phyloP scores from a whole-genome alignment of 2,888 invertebrate species.

The Mellilla xanthometata region DNA sequence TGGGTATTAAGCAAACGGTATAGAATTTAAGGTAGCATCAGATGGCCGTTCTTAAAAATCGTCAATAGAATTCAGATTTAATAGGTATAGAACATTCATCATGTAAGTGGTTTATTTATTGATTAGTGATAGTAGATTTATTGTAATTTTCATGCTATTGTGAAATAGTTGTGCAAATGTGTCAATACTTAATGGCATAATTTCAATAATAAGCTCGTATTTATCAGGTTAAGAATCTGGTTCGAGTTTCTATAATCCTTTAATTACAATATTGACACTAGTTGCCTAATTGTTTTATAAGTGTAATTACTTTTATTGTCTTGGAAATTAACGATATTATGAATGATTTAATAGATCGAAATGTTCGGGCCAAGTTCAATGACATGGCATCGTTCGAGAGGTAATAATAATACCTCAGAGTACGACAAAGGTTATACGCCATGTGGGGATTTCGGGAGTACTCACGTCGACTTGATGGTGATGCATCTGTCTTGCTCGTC shows the following conservation, averaged over 20 bases:
- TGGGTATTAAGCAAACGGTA: background rate
- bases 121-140: no score
- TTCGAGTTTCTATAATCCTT: no score
- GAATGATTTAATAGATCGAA: no score
- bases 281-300: no score
- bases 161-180: no score
- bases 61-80: constrained; percentile 63
- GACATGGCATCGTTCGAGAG: constrained; percentile 13
- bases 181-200: no score
- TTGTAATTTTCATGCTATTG: constrained; percentile 2
- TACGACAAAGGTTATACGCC: constrained; percentile 42
- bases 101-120: constrained; percentile 31
- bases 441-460: constrained; percentile 49
- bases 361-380: constrained; percentile 35
- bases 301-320: no score
- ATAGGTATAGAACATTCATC: constrained; percentile 83
- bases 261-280: no score
- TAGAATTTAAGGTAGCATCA: constrained; percentile 44
- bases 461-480: constrained; percentile 99
- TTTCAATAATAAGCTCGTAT: no score
- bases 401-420: constrained; percentile 10
- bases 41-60: constrained; percentile 83
- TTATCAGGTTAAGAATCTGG: no score
- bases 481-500: constrained; percentile 99
- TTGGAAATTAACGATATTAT: no score